Evolutionary conservation across 1,140 invertebrate species (phyloP).

Genomic region (Belonocnema kinseyi): DNA sequence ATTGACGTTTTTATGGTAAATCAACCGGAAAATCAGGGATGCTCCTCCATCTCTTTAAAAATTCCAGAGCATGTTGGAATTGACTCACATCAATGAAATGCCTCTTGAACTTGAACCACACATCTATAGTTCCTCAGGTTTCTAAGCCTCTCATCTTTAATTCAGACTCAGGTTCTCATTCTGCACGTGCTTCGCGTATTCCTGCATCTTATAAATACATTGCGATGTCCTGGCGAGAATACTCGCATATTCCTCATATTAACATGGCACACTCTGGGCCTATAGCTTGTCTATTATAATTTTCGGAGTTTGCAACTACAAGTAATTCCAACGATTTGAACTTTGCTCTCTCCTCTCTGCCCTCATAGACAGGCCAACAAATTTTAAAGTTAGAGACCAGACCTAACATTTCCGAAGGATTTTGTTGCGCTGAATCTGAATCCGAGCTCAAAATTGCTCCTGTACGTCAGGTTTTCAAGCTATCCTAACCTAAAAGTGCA

Average conservation of each 20-base stretch:
- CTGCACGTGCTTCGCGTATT: slow-evolving; percentile 5
- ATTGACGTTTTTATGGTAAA: not conserved
- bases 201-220: slow-evolving; percentile 25
- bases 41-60: not conserved
- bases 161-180: not conserved
- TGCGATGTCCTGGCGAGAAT: not conserved
- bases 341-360: not conserved
- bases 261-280: not conserved
- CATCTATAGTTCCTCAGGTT: too few relatives aligned
- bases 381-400: too few relatives aligned
- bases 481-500: too few relatives aligned
- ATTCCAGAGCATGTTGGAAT: not conserved
- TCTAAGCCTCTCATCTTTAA: not conserved
- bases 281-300: slow-evolving; percentile 13
- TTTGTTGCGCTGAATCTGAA: too few relatives aligned
- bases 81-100: not conserved
- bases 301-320: not conserved
- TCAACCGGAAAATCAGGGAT: not conserved
- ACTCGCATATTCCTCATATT: slow-evolving; percentile 17
- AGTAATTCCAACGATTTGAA: slow-evolving; percentile 26
- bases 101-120: too few relatives aligned
- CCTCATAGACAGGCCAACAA: too few relatives aligned
- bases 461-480: too few relatives aligned
- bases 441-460: too few relatives aligned
- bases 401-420: too few relatives aligned